phyloP scores from a whole-genome alignment of 2,113 vertebrate genomes.

The Raphicerus campestris region DNA sequence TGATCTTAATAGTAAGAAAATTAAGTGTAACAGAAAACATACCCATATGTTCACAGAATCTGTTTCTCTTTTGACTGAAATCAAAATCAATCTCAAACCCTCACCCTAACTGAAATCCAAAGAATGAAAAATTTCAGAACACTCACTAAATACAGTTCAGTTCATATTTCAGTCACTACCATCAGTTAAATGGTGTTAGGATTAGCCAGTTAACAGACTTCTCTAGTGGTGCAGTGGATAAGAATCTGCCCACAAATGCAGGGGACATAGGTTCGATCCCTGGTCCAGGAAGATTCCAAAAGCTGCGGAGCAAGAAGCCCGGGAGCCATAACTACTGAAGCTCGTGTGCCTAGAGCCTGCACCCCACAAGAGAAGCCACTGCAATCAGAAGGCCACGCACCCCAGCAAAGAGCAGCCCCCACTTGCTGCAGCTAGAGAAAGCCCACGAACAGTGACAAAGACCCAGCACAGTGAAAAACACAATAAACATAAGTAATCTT shows the following conservation, averaged over 20 bases:
- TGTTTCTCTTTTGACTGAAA: conserved; percentile 16
- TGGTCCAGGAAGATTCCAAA: neutral
- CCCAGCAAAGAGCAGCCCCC: fast-evolving
- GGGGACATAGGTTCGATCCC: neutral
- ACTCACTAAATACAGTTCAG: neutral
- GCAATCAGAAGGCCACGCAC: fast-evolving
- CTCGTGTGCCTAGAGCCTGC: neutral
- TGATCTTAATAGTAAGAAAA: conserved; percentile 15
- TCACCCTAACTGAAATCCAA: neutral
- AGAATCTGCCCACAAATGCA: neutral
- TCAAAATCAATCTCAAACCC: neutral
- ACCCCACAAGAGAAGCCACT: neutral
- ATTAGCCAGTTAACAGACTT: neutral
- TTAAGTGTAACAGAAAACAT: neutral
- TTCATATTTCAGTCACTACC: neutral
- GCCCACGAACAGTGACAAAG: neutral
- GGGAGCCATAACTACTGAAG: neutral
- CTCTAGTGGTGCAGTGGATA: neutral
- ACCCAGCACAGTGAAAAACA: neutral
- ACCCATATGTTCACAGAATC: neutral
- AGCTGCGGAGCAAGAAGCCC: neutral
- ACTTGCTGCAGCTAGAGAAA: neutral
- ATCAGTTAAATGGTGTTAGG: neutral
- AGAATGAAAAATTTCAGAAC: neutral
- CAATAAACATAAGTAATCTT: neutral